Evolutionary conservation across 2,888 invertebrate genomes (phyloP).

Genomic region (Patella pellucida): DNA sequence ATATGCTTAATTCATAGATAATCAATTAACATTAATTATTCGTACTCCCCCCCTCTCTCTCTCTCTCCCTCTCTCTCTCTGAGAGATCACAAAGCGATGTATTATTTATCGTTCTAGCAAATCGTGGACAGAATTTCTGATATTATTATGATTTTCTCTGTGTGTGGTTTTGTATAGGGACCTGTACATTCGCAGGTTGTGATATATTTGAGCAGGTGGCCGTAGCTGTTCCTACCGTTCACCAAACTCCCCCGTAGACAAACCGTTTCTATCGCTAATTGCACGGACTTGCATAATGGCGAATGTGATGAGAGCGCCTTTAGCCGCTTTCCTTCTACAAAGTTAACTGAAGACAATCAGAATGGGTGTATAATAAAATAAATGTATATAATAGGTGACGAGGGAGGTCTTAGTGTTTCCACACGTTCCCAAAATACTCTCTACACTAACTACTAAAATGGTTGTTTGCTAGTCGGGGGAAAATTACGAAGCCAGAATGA

Average conservation of each 20-base stretch:
- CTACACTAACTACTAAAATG: neutral
- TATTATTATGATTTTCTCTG: no score
- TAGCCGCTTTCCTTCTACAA: neutral
- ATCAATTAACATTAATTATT: no score
- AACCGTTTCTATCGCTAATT: neutral
- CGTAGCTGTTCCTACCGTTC: neutral
- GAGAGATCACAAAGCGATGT: no score
- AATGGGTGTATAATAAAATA: neutral
- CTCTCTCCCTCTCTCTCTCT: no score
- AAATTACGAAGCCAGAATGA: no score
- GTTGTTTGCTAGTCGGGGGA: no score
- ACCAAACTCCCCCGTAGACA: neutral
- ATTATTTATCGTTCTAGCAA: no score
- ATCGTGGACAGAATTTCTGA: no score
- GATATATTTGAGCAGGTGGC: conserved; percentile 6
- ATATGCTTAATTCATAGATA: no score
- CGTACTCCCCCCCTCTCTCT: no score
- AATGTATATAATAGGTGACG: neutral
- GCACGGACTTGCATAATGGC: conserved; percentile 7
- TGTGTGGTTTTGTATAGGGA: no score
- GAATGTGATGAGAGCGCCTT: conserved; percentile 1
- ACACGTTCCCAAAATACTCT: neutral
- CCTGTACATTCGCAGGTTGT: no score
- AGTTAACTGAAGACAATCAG: neutral
- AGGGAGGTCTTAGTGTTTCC: neutral